A percentile compares a stretch with the other conserved stretches of the same genome.
phyloP scores from a whole-genome alignment of 2,888 invertebrate species.

The Ecliptopera silaceata region DNA sequence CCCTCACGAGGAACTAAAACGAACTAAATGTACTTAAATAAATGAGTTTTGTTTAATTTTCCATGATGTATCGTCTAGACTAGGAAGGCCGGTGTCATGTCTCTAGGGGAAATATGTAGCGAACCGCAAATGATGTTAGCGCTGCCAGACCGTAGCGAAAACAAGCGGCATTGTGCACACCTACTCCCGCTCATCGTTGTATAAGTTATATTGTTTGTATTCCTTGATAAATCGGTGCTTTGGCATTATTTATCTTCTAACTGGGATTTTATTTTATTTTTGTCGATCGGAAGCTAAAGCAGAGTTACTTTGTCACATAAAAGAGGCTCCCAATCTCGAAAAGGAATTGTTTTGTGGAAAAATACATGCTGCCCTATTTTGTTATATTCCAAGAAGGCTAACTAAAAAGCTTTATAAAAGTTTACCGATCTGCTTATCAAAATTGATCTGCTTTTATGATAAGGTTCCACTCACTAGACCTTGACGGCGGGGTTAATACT shows the following conservation, averaged over 20 bases:
- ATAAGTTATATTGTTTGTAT: slow-evolving; percentile 38
- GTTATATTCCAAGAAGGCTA: no score
- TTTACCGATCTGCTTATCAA: slow-evolving; percentile 14
- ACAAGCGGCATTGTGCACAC: slow-evolving; percentile 50
- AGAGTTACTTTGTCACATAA: no score
- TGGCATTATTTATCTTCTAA: slow-evolving; percentile 24
- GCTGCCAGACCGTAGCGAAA: slow-evolving; percentile 65
- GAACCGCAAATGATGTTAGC: slow-evolving; percentile 74
- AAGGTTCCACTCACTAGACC: slow-evolving; percentile 40
- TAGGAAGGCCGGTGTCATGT: slow-evolving; percentile 59
- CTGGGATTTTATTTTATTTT: slow-evolving; percentile 12
- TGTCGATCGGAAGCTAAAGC: slow-evolving; percentile 29
- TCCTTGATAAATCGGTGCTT: slow-evolving; percentile 31
- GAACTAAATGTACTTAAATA: slow-evolving; percentile 15
- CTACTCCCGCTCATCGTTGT: slow-evolving; percentile 36
- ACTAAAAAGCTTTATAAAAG: background rate
- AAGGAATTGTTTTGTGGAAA: slow-evolving; percentile 1
- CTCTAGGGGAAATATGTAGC: slow-evolving; percentile 65
- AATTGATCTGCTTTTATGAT: slow-evolving; percentile 31
- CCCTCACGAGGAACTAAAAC: slow-evolving; percentile 16
- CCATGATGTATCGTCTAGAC: slow-evolving; percentile 64
- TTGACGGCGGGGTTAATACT: slow-evolving; percentile 39
- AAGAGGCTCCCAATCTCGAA: no score
- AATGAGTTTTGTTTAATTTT: slow-evolving; percentile 28
- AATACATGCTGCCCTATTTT: background rate